Base-by-base conservation (phyloP, 2,888 invertebrate genomes). In the Conchocele bisecta region DNA sequence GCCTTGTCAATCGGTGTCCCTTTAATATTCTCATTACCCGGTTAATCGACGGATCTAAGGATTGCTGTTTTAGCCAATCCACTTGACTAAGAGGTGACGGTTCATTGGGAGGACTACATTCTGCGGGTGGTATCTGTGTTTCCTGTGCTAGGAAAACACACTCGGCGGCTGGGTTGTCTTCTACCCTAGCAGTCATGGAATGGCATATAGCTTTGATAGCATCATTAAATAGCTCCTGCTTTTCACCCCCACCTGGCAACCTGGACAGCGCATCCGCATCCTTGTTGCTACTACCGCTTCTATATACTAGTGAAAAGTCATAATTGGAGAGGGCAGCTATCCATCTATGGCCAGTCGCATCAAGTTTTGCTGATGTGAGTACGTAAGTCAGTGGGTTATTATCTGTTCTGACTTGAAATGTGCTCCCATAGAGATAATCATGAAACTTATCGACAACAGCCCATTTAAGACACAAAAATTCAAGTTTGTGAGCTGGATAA, bases 241-340 rank as follows among this genome's bases (percentile, higher is more conserved):
- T 20, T 17, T 41, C 29, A 29, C 42, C 51, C 15, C 33, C 11
- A 26, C n/a, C 2, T 20, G 63, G 69, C 17, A 50, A 28, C 11
- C 64, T 48, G 33, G 90, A 79, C 9, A 69, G 56, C 7, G 44
- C 67, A 63, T 59, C 75, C 0, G 65, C 74, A 59, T 64, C 69
- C 7, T 15, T 33, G 48, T 65, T 60, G 15, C 28, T n/a, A 17
- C 41, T 64, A 24, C 64, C 69, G 2, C 20, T 17, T 46, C 39
- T 41, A 46, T 64, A 74, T 7, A 15, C 6, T 33, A 67, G 54
- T 9, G 7, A 37, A 33, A 74, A 70, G 29, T 70, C 50, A 22
- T 59, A 73, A 17, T 35, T 58, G 37, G 70, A 33, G 15, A 77
- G 37, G 17, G 46, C 33, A n/a, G 66, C 73, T 48, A 74, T 31